Conservation (phyloP, 2,113 vertebrate species). For the Engraulis encrasicolus region DNA sequence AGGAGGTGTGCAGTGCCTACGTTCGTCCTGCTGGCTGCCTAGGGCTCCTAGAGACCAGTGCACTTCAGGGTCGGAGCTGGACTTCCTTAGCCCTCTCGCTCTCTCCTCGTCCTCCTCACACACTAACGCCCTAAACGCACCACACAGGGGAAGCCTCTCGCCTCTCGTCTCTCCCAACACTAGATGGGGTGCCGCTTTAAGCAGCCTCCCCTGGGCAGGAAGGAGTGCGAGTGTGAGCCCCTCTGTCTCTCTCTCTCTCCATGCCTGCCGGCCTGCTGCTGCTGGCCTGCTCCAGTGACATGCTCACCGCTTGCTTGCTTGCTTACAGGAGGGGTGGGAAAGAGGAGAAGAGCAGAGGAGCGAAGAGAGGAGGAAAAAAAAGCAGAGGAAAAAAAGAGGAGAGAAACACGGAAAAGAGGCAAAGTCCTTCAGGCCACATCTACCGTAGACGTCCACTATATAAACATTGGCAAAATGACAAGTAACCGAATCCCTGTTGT, state of each 20-base stretch:
- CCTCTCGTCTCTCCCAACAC: constrained; percentile 91
- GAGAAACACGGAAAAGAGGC: constrained; percentile 39
- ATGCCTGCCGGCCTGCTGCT: constrained; percentile 72
- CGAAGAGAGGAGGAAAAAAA: neutral
- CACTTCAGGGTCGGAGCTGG: constrained; percentile 70
- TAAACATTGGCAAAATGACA: constrained; percentile 95
- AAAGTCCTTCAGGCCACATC: constrained; percentile 87
- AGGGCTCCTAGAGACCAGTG: constrained; percentile 72
- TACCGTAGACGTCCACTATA: constrained; percentile 88
- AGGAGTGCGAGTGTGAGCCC: no score
- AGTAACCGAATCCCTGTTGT: constrained; percentile 90
- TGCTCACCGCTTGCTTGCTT: constrained; percentile 73
- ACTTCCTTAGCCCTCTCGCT: constrained; percentile 63
- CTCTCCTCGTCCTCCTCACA: constrained; percentile 60
- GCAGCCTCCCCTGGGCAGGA: constrained; percentile 79
- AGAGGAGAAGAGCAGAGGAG: constrained; percentile 49
- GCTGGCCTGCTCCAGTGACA: constrained; percentile 72
- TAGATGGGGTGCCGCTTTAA: constrained; percentile 92
- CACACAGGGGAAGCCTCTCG: constrained; percentile 68
- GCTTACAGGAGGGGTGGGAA: constrained; percentile 75
- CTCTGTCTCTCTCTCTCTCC: no score
- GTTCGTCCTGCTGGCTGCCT: constrained; percentile 66
- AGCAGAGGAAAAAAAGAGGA: neutral
- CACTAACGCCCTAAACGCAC: constrained; percentile 62
- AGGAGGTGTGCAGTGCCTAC: constrained; percentile 74